Base-by-base conservation (phyloP, 2,888 invertebrate species). In the Morpho helenor region DNA sequence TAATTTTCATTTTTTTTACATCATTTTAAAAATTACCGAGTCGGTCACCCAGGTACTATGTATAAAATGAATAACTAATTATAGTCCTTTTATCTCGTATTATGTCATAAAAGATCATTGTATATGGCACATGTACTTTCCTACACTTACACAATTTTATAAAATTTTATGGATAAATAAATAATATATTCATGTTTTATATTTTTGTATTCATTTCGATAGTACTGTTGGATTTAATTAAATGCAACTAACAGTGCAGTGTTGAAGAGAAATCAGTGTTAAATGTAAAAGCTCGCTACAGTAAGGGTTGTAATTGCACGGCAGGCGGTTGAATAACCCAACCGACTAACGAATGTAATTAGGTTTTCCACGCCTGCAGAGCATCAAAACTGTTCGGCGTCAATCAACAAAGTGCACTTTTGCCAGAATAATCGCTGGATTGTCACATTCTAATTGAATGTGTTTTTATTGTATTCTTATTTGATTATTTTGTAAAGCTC, bases 341-440 rank as follows among this genome's bases (percentile, higher is more conserved):
- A 58, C 60, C 63, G 63, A 61, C 60, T 61, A 60, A 63, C 60
- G 63, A 60, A 63, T 60, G 60, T 63, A 63, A 63, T 63, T 63
- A 63, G 63, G 60, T 61, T 63, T 63, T 63, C 63, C 63, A 56
- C 60, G 63, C 60, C 60, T 63, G 63, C 54, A 60, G 58, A 63
- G 60, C 58, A 60, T 56, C 63, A 61, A 63, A 63, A 58, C 58
- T 58, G 53, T 58, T 63, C 60, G 58, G 53, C 63, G 51, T 58
- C 60, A 59, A 60, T 60, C 60, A 56, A 60, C 60, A 59, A 60
- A 63, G 58, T 63, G 53, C 60, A 58, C 53, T 61, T 56, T 55
- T 54, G 53, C 58, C 56, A 56, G 50, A 63, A 56, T 57, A 60
- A 57, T 63, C 39, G 49, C 55, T 55, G 16, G 44, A 49, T 55